These are phyloP conservation scores for Perca fluviatilis DNA, from an alignment of 2,113 vertebrate species.

Conservation along the genomic window DNA sequence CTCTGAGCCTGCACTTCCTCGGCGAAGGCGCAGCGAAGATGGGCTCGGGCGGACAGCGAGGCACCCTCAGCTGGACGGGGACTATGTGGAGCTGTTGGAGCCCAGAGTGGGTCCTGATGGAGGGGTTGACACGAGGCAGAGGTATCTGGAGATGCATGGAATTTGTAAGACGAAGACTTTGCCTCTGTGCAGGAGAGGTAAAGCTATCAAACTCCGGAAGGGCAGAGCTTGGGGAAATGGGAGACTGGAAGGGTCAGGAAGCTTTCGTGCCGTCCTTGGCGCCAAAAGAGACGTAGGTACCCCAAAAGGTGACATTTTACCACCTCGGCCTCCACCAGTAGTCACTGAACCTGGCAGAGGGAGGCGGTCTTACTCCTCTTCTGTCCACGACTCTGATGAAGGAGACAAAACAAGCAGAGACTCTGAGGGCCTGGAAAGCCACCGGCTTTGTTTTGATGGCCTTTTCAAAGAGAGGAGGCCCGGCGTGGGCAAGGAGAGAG, in stretches of 20 bases:
- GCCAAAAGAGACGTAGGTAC: slow-evolving; percentile 56
- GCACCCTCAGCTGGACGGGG: slow-evolving; percentile 76
- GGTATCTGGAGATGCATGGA: slow-evolving; percentile 85
- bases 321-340: slow-evolving; percentile 46
- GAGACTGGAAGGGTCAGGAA: slow-evolving; percentile 73
- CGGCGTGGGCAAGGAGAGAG: slow-evolving; percentile 83
- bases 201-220: slow-evolving; percentile 85
- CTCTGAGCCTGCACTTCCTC: slow-evolving; percentile 51
- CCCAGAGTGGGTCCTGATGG: slow-evolving; percentile 85
- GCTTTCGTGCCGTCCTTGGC: slow-evolving; percentile 59
- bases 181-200: slow-evolving; percentile 85
- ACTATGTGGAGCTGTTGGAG: slow-evolving; percentile 90
- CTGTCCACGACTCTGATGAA: slow-evolving; percentile 70
- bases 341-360: slow-evolving; percentile 52
- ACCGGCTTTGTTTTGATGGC: slow-evolving; percentile 64
- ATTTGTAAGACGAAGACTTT: slow-evolving; percentile 88
- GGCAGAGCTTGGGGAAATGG: slow-evolving; percentile 87
- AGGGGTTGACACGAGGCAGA: slow-evolving; percentile 79
- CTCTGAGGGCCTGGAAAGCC: slow-evolving; percentile 50
- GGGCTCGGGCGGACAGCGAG: slow-evolving; percentile 71
- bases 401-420: slow-evolving; percentile 62
- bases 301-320: slow-evolving; percentile 55
- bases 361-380: slow-evolving; percentile 58
- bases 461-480: slow-evolving; percentile 81
- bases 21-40: slow-evolving; percentile 76